Evolutionary conservation across 2,888 invertebrate species (phyloP), one percentile per base, ranked within the genome.

Genomic region (Ophioninae sp.): DNA sequence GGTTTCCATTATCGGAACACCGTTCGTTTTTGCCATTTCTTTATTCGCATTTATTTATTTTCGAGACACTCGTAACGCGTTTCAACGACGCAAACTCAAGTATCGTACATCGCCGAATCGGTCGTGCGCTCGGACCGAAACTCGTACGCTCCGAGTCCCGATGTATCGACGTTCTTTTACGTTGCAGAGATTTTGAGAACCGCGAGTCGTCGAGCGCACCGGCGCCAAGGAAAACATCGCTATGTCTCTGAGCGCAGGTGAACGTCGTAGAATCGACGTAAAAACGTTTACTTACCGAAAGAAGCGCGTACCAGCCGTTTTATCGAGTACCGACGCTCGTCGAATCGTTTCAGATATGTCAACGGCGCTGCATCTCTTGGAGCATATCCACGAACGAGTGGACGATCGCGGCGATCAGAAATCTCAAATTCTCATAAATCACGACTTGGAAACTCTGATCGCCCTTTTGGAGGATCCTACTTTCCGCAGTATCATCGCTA

Each of bases 401-500:
- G 97, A 97, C 91, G 96, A 97, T 89, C 95, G 96, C 86, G 97
- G 97, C 89, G 97, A 97, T 93, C 95, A 96, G 0, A 97, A 97
- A 92, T 93, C 97, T 82, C 96, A 97, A 93, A 94, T 94, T 81
- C 95, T 95, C 88, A 95, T 97, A 80, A 95, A 95, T 88, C 96
- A 97, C 91, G 98, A 98, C 91, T 93, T 98, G 78, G 96, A 96
- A 90, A 95, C 97, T 86, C 94, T 98, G 65, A 95, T 98, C 87
- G 96, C 96, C 85, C 95, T 98, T 85, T 91, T 97, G 86, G 97
- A 98, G 90, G 98, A 98, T 93, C 98, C 98, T 2, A 97, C 98
- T 76, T 96, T 99, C 89, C 95, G 97, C 85, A 97, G 97, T 90
- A 97, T 98, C 89, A 97, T 98, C 21, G 97, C 97, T 78, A 96